Evolutionary conservation across 2,113 vertebrate species (phyloP).

Genomic region (Melanerpes aurifrons): DNA sequence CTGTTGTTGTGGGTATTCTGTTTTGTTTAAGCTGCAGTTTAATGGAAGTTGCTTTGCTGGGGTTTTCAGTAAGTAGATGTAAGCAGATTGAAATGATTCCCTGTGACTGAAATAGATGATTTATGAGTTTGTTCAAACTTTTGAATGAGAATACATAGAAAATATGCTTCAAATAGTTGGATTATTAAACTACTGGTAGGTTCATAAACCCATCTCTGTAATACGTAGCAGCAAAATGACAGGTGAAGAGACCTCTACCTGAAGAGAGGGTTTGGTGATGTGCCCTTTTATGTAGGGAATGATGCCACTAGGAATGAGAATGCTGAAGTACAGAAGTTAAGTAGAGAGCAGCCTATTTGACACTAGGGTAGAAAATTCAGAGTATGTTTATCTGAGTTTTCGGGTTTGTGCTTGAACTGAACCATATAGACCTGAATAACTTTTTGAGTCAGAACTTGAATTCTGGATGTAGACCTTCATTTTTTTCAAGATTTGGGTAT

Average conservation of each 20-base stretch:
- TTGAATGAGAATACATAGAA: neutral
- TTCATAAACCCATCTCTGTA: neutral
- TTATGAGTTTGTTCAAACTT: neutral
- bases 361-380: neutral
- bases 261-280: accelerated
- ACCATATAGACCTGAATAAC: neutral
- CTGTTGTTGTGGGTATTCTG: neutral
- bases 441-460: neutral
- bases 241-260: neutral
- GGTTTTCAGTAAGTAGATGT: neutral
- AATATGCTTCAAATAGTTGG: neutral
- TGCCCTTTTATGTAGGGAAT: neutral
- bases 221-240: neutral
- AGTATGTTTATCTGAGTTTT: neutral
- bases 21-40: neutral
- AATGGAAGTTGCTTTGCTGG: neutral
- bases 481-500: neutral
- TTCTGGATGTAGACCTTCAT: neutral
- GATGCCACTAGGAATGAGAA: neutral
- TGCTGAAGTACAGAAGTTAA: neutral
- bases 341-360: neutral
- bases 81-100: neutral
- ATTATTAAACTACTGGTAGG: neutral
- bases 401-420: neutral
- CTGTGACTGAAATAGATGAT: neutral